These are phyloP conservation scores for Augiades crinisus DNA, from an alignment of 2,888 invertebrate species.

Conservation along the genomic window DNA sequence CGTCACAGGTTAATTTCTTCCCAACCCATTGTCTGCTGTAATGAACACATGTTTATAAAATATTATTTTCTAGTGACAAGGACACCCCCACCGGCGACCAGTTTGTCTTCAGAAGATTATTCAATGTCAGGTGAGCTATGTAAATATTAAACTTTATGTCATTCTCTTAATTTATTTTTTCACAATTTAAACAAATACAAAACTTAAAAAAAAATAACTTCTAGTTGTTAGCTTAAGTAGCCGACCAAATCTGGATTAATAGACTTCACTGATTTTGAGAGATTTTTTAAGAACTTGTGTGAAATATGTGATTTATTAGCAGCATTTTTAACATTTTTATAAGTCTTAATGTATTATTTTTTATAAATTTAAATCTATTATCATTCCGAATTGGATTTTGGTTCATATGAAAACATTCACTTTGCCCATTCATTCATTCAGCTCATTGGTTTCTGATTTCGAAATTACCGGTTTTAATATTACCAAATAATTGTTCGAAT, in stretches of 20 bases:
- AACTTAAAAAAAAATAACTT: too few species aligned
- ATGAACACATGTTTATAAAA: not conserved
- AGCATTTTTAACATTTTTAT: too few species aligned
- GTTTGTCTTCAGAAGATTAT: conserved; percentile 68
- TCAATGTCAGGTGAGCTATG: conserved; percentile 35
- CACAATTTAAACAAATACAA: not conserved
- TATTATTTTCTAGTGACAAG: conserved; percentile 59
- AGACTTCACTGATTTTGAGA: too few species aligned
- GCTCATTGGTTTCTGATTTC: conserved; percentile 20
- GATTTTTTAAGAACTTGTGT: too few species aligned
- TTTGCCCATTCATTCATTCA: conserved; percentile 19
- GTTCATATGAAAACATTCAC: conserved; percentile 24
- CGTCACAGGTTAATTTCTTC: conserved; percentile 1
- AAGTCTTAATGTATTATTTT: too few species aligned
- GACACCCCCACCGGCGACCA: conserved; percentile 73
- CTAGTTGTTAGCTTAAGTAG: too few species aligned
- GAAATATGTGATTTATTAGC: too few species aligned
- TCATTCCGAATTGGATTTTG: conserved; percentile 14
- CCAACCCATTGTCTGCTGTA: not conserved
- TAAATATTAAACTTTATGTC: not conserved
- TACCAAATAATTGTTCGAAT: conserved; percentile 19
- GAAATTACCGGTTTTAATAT: conserved; percentile 26
- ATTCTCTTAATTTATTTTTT: not conserved
- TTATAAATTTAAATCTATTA: conserved; percentile 22
- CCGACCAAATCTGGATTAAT: too few species aligned